Percentiles rank a stretch among this genome's conserved stretches.
phyloP scores from a whole-genome alignment of 2,888 invertebrate genomes.

The Drosophila eohydei region DNA sequence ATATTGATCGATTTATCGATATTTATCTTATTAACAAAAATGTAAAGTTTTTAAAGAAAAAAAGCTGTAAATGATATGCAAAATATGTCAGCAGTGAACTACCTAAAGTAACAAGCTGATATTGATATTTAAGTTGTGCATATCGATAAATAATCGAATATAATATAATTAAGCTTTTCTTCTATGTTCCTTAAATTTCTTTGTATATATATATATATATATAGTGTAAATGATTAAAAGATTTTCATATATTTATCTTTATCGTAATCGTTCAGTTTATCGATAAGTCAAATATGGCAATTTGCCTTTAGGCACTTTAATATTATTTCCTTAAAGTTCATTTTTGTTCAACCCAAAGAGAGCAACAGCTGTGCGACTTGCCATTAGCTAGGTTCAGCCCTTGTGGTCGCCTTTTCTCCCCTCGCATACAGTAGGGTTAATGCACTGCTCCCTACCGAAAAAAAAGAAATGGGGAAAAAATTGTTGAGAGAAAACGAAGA shows the following conservation, averaged over 20 bases:
- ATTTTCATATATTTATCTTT: neutral
- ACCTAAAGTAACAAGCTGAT: neutral
- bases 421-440: conserved; percentile 62
- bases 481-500: conserved; percentile 13
- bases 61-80: neutral
- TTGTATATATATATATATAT: neutral
- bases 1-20: neutral
- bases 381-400: conserved; percentile 6
- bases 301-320: no score
- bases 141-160: neutral
- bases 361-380: conserved; percentile 19
- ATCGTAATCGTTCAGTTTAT: neutral
- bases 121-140: neutral
- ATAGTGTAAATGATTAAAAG: neutral
- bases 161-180: neutral
- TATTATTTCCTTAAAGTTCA: neutral
- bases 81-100: neutral
- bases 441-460: conserved; percentile 66
- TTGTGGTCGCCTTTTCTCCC: conserved; percentile 14
- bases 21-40: no score
- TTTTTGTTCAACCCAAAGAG: neutral
- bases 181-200: neutral
- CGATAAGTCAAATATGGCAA: neutral
- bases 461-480: conserved; percentile 15
- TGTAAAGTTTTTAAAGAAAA: neutral